Evolutionary conservation across 2,113 vertebrate genomes (phyloP).

Genomic region (Triplophysa dalaica): DNA sequence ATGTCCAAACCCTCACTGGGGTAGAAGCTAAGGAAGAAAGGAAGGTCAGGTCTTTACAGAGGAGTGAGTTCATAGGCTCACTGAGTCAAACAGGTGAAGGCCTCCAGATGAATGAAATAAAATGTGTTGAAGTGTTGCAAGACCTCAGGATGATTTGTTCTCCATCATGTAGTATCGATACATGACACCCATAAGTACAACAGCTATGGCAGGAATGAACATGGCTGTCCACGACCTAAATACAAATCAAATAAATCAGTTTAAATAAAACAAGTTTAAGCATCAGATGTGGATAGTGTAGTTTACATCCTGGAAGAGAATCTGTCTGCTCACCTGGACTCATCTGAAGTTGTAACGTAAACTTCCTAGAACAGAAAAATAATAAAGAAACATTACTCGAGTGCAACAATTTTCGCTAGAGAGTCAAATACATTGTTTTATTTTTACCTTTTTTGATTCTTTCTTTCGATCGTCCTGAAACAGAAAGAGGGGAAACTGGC

Average conservation of each 20-base stretch:
- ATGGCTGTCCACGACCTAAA: constrained; percentile 84
- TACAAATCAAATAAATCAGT: background rate
- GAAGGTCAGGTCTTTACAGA: constrained; percentile 12
- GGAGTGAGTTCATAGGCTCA: constrained; percentile 60
- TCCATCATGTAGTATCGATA: constrained; percentile 86
- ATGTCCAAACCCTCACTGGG: background rate
- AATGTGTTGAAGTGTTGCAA: background rate
- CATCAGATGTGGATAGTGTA: background rate
- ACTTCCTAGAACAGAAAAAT: constrained; percentile 62
- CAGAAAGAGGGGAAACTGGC: constrained; percentile 12
- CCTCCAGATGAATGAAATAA: constrained; percentile 60
- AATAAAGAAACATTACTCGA: background rate
- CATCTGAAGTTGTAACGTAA: constrained; percentile 63
- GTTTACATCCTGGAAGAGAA: background rate
- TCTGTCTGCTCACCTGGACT: constrained; percentile 71
- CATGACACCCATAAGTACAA: constrained; percentile 78
- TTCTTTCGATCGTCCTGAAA: constrained; percentile 82
- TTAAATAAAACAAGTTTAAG: background rate
- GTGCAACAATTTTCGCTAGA: background rate
- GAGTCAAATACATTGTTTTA: background rate
- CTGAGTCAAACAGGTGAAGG: constrained; percentile 61
- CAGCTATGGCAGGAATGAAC: constrained; percentile 84
- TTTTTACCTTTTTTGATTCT: constrained; percentile 75
- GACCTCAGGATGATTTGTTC: constrained; percentile 77
- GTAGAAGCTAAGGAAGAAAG: constrained; percentile 9